Evolutionary conservation across 2,797 vertebrate genomes (phyloP).

Genomic region (Numenius phaeopus): DNA sequence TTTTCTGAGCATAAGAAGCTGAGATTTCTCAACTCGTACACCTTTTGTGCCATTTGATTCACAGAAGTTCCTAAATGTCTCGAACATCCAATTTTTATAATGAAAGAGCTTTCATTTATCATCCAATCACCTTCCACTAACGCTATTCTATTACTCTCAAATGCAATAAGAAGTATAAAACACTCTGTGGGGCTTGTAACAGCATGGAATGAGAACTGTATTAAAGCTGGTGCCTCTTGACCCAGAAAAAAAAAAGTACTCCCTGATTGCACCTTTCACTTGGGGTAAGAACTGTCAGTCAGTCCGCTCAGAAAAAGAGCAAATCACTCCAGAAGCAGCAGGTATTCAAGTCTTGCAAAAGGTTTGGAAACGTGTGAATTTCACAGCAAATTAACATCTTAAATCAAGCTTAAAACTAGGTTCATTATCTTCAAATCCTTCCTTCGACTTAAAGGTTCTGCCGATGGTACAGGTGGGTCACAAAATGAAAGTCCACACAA

Average conservation of each 20-base stretch:
- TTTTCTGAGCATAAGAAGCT: neutral
- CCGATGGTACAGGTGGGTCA: neutral
- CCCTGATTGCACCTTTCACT: neutral
- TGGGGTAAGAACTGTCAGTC: neutral
- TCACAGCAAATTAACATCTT: constrained; percentile 14
- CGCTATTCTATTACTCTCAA: constrained; percentile 18
- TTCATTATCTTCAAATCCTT: neutral
- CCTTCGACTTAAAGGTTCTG: neutral
- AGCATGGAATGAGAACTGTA: constrained; percentile 6
- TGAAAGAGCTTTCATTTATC: constrained; percentile 35
- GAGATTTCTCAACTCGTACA: neutral
- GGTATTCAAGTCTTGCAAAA: neutral
- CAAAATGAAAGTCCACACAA: neutral
- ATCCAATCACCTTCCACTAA: neutral
- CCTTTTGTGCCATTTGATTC: neutral
- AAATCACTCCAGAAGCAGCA: neutral
- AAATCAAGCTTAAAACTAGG: neutral
- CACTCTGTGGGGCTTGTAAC: neutral
- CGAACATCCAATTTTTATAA: constrained; percentile 27
- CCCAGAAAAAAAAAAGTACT: constrained; percentile 17
- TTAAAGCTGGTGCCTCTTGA: constrained; percentile 42
- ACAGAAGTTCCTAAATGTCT: constrained; percentile 11
- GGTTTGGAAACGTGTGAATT: neutral
- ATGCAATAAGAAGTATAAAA: neutral
- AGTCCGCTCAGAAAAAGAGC: neutral